Evolutionary conservation across 2,888 invertebrate genomes (phyloP).

Genomic region (Leucophenga montana): DNA sequence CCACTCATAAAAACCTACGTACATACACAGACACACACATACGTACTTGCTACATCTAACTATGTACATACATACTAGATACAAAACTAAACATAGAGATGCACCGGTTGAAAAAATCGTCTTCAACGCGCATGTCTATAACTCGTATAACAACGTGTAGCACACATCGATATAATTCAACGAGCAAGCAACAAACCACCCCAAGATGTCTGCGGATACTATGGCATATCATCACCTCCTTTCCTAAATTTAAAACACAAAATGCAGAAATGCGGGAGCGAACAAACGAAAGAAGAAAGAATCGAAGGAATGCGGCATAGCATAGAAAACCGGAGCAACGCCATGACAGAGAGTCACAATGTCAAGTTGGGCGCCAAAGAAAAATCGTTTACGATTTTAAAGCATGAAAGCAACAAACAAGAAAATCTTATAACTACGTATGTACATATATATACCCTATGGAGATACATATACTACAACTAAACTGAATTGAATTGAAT

Average conservation of each 20-base stretch:
- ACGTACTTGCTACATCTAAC: constrained; percentile 2
- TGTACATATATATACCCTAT: constrained; percentile 36
- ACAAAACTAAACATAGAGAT: background rate
- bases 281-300: background rate
- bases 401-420: constrained; percentile 10
- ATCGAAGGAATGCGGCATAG: constrained; percentile 8
- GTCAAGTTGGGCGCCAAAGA: constrained; percentile 48
- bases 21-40: constrained; percentile 28
- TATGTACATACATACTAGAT: background rate
- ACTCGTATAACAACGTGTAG: constrained; percentile 28
- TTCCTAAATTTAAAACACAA: background rate
- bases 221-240: no score
- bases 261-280: background rate
- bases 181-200: constrained; percentile 26
- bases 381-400: constrained; percentile 37
- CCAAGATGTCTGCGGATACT: background rate
- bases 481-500: no score
- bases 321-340: constrained; percentile 16
- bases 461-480: background rate
- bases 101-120: constrained; percentile 37
- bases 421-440: constrained; percentile 29
- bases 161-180: constrained; percentile 16
- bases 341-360: constrained; percentile 51
- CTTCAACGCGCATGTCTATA: constrained; percentile 60
- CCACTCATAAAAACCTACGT: constrained; percentile 19